Evolutionary conservation across 2,888 invertebrate species (phyloP), one percentile per base, ranked within the genome.

Genomic region (Polydrusus tereticollis): DNA sequence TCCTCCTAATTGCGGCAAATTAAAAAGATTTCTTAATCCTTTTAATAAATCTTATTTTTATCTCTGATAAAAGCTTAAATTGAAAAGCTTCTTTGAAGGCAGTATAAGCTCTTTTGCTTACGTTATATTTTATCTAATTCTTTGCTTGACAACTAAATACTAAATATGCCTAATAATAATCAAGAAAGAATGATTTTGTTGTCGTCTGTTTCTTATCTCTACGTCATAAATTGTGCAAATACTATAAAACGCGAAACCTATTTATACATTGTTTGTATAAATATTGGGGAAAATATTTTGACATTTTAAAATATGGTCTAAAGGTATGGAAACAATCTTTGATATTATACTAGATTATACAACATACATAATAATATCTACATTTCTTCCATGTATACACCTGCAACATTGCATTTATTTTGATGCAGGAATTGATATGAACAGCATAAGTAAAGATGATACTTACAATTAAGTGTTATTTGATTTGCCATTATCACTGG

Each of bases 31-130:
- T 47, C 7, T 4, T 47, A 23, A 47, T 47, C 21, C 47, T 21
- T 47, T 23, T 20, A 47, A 47, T 47, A 47, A 47, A 47, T 47
- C 47, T 47, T 47, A 45, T 45, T 45, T 43, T 45, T 45, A 45
- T 45, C 18, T 16, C 20, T 20, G 20, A 45, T 45, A 47, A 21
- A 21, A 47, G 47, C 20, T 23, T 23, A 47, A 20, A 5, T 20
- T 18, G 12, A 45, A 45, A 20, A 20, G 21, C 21, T 47, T 23
- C 23, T 47, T n/a, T 47, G 23, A 47, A 12, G 0, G 12, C 2
- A 4, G 12, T 21, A 12, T 21, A 20, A 47, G 18, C 43, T 18
- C 21, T 47, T n/a, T 47, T 23, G 16, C 47, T 23, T 47, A 2
- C 5, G 47, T 21, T 23, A 23, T 47, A 47, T 47, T 47, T 20